Percentiles rank a stretch among this genome's conserved stretches.
These are phyloP conservation scores for Megalurothrips usitatus DNA, from an alignment of 2,888 invertebrate species.

Conservation along the genomic window DNA sequence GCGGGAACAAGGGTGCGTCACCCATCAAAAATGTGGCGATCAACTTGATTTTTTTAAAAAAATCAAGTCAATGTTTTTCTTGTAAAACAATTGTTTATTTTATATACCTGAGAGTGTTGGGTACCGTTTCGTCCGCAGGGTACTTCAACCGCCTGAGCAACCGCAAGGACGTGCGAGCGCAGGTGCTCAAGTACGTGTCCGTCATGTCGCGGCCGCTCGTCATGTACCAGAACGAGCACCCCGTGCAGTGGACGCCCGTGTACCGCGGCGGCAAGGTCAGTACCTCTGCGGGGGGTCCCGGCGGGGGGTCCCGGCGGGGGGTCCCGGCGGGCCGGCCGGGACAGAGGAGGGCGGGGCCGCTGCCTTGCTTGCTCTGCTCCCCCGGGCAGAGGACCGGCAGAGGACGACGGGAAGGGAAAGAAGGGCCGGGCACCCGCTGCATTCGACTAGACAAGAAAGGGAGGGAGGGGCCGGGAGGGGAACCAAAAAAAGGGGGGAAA, in stretches of 20 bases:
- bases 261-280: conserved; percentile 78
- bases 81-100: too few relatives aligned
- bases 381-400: background rate
- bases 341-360: background rate
- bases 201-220: conserved; percentile 96
- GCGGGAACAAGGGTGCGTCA: conserved; percentile 84
- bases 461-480: background rate
- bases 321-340: background rate
- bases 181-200: conserved; percentile 90
- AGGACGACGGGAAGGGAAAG: background rate
- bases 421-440: background rate
- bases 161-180: conserved; percentile 80
- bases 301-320: too few relatives aligned
- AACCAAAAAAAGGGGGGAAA: background rate
- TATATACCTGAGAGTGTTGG: too few relatives aligned
- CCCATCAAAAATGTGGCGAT: background rate
- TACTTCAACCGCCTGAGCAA: conserved; percentile 87
- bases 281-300: conserved; percentile 31
- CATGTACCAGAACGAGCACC: conserved; percentile 85
- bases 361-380: background rate
- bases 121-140: conserved; percentile 52
- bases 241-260: conserved; percentile 92
- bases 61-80: background rate
- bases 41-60: background rate
- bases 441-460: background rate